Evolutionary conservation across 2,797 vertebrate genomes (phyloP).

Genomic region (Vultur gryphus): DNA sequence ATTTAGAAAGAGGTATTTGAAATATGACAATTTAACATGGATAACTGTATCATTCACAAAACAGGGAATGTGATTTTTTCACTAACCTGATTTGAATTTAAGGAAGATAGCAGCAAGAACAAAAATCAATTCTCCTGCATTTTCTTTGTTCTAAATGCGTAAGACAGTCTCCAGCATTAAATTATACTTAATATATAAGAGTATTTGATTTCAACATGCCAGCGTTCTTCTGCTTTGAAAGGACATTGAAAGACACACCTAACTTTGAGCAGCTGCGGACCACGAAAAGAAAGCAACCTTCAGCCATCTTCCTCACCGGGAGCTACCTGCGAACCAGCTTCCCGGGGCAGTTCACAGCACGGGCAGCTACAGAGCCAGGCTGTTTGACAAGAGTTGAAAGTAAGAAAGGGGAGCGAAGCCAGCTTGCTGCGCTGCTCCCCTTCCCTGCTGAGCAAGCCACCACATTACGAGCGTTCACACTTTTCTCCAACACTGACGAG

Average conservation of each 20-base stretch:
- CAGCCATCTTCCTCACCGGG: fast-evolving
- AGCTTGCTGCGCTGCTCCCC: fast-evolving
- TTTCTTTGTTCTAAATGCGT: background rate
- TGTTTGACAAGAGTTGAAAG: fast-evolving
- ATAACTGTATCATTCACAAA: background rate
- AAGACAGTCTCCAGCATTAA: background rate
- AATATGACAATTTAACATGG: background rate
- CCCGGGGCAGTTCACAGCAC: fast-evolving
- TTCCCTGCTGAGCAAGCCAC: fast-evolving
- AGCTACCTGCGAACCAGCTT: background rate
- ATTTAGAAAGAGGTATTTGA: background rate
- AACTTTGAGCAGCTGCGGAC: background rate
- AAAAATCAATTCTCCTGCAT: background rate
- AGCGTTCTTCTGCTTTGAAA: background rate
- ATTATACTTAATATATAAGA: fast-evolving
- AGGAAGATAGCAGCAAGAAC: background rate
- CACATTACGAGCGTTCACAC: fast-evolving
- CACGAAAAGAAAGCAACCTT: fast-evolving
- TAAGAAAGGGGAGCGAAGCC: background rate
- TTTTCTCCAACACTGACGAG: fast-evolving
- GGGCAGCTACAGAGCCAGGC: background rate
- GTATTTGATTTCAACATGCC: fast-evolving
- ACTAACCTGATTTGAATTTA: background rate
- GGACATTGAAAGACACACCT: fast-evolving
- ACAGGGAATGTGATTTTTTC: background rate